Base-by-base conservation (phyloP, 2,113 vertebrate species). In the Calidris pugnax region DNA sequence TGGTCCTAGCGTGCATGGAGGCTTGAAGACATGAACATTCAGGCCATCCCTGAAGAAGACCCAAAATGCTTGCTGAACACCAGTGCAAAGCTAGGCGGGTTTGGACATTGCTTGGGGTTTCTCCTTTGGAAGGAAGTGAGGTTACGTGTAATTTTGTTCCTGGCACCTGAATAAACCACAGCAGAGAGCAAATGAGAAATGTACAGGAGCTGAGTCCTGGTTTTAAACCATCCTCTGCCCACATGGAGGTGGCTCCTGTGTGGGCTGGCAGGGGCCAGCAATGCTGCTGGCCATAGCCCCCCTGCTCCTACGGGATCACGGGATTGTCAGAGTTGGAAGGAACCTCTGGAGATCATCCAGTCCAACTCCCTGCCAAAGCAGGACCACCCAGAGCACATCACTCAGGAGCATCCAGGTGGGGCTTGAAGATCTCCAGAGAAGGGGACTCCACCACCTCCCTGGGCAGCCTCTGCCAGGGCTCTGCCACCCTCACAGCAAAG, bases 1-100 rank as follows among this genome's bases (percentile, higher is more conserved):
- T 78, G 32, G 55, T 56, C 20, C n/a, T 51, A 43, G 59, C 1
- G 1, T 53, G 47, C 12, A 6, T 0, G 0, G 12, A 63, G 11
- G 9, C 66, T 75, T 33, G 47, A 72, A 82, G 60, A 27, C 11
- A 7, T 0, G 13, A 85, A 67, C 21, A 9, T 14, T 7, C 2
- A 13, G 41, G 33, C n/a, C 6, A 23, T 69, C 35, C 33, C 20
- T 66, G 60, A 50, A 53, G 32, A 72, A 22, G 26, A 56, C 72
- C 6, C 26, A 35, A 59, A 87, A 3, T 66, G 41, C 16, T 32
- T 12, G 2, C 66, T 71, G 81, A 51, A 6, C 22, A n/a, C 4
- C 21, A 53, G 32, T 27, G 53, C 57, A 75, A 24, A 64, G 27
- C 48, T 76, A 53, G 53, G 62, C 26, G 22, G 22, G n/a, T 57